phyloP scores from a whole-genome alignment of 2,888 invertebrate genomes.

The Lasius fuliginosus region DNA sequence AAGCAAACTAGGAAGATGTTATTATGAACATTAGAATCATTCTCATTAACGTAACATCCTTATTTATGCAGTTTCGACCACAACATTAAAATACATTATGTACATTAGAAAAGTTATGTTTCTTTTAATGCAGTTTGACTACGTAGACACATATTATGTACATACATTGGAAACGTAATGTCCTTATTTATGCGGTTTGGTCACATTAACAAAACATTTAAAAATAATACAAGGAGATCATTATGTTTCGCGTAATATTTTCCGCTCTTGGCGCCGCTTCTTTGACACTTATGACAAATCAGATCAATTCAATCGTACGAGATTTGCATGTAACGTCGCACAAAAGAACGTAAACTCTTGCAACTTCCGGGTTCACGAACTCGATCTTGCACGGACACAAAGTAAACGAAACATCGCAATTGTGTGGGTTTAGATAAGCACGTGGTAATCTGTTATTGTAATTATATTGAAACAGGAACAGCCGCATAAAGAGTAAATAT shows the following conservation, averaged over 20 bases:
- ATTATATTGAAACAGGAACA: neutral
- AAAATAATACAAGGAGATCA: neutral
- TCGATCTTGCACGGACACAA: slow-evolving; percentile 15
- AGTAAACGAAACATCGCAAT: neutral
- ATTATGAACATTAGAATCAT: neutral
- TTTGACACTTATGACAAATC: neutral
- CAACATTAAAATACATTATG: neutral
- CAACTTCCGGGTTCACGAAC: slow-evolving; percentile 56
- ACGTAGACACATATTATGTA: neutral
- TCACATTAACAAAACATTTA: neutral
- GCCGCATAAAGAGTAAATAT: neutral
- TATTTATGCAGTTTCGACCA: neutral
- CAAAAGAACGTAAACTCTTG: slow-evolving; percentile 28
- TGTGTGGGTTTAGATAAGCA: neutral
- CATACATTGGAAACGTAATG: neutral
- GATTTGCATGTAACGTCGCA: slow-evolving; percentile 12
- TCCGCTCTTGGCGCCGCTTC: neutral
- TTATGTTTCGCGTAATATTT: neutral
- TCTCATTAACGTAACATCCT: neutral
- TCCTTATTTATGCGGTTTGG: neutral
- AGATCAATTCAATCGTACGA: slow-evolving; percentile 8
- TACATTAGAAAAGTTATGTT: neutral
- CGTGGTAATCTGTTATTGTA: neutral
- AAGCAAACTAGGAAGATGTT: neutral
- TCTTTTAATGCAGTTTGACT: neutral